phyloP scores from a whole-genome alignment of 2,797 vertebrate genomes.

The Monodelphis domestica region DNA sequence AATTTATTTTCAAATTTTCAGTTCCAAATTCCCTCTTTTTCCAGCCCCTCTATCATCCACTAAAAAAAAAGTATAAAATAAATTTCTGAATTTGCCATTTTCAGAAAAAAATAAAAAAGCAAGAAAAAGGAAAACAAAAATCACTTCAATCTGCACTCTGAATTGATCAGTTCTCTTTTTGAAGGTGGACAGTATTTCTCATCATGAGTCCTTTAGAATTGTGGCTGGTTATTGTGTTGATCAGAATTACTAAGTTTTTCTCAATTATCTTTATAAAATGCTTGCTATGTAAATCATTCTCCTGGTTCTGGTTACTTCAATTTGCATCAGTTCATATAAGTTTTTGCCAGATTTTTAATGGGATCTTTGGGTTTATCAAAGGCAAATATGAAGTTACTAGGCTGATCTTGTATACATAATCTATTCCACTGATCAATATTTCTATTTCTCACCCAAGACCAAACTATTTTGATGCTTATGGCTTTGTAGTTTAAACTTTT shows the following conservation, averaged over 20 bases:
- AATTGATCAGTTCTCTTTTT: neutral
- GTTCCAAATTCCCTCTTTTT: neutral
- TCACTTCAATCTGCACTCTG: neutral
- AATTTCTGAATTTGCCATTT: neutral
- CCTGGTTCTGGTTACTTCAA: neutral
- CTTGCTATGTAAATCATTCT: neutral
- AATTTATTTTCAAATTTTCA: neutral
- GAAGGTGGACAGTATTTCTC: neutral
- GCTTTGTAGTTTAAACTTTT: neutral
- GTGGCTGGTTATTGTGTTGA: neutral
- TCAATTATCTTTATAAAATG: neutral
- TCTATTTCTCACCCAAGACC: neutral
- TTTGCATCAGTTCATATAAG: neutral
- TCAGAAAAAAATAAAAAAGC: neutral
- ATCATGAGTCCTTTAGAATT: neutral
- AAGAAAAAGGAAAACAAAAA: neutral
- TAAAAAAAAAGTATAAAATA: neutral
- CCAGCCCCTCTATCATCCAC: neutral
- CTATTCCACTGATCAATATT: neutral
- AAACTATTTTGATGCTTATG: neutral
- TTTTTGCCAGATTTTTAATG: neutral
- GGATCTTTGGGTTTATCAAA: neutral
- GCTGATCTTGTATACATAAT: neutral
- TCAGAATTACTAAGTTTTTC: neutral
- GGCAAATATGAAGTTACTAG: neutral